Conservation (phyloP, 2,888 invertebrate genomes). For the Heliconius ethilla region DNA sequence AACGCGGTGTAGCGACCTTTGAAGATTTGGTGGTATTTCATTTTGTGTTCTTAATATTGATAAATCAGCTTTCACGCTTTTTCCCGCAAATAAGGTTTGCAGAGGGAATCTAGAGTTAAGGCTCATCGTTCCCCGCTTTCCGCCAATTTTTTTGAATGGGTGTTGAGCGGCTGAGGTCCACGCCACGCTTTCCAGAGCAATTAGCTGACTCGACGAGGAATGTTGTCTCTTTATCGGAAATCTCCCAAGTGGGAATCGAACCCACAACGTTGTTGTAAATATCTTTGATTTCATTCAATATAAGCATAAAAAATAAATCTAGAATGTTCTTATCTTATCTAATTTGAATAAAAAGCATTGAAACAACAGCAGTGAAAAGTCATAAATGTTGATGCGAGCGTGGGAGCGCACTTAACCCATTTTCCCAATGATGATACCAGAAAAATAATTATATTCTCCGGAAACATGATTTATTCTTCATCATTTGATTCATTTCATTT, state of each 20-base stretch:
- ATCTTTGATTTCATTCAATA: background rate
- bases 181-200: no score
- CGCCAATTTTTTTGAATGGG: no score
- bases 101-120: no score
- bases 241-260: no score
- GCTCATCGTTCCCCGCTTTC: no score
- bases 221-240: no score
- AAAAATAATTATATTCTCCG: conserved; percentile 16
- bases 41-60: background rate
- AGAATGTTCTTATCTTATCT: conserved; percentile 15
- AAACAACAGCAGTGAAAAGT: conserved; percentile 7
- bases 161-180: no score
- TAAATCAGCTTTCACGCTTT: background rate
- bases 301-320: background rate
- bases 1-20: conserved; percentile 37
- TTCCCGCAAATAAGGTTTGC: no score
- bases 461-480: conserved; percentile 11
- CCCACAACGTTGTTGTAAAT: no score
- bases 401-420: conserved; percentile 16
- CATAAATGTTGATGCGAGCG: conserved; percentile 10
- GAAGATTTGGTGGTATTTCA: background rate
- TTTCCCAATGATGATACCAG: conserved; percentile 21
- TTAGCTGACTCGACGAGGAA: no score
- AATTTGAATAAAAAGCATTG: conserved; percentile 17
- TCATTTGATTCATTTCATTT: conserved; percentile 12